Evolutionary conservation across 2,797 vertebrate species (phyloP), one percentile per base, ranked within the genome.

Genomic region (Chelonia mydas): DNA sequence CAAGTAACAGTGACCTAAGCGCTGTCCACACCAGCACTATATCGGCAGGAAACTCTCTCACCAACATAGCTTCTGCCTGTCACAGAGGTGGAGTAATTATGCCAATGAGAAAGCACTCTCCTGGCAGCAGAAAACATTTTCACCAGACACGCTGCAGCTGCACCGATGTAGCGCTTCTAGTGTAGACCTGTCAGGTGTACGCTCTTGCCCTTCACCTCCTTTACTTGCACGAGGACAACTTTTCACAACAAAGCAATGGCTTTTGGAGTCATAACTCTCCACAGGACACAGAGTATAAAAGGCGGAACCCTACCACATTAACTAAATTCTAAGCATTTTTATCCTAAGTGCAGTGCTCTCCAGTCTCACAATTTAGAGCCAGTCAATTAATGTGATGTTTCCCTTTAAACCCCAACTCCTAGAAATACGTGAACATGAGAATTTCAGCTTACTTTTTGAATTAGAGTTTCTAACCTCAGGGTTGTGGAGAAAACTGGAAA

Each of bases 191-290:
- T 81, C 47, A 37, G 0, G 91, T 19, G 10, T 51, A 27, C 65
- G n/a, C 0, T 3, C 37, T 41, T 31, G 31, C 11, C 57, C 23
- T 59, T 59, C 57, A 59, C 65, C 5, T 23, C 5, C 3, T 5
- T 33, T 61, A 55, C 4, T 41, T 78, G 83, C 12, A 89, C 45
- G 50, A 31, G 5, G 19, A 65, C 7, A 37, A 50, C 4, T 83
- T 50, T 2, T 16, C 27, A 88, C 86, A 92, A 53, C 57, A 68
- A 89, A 91, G 31, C 59, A 92, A 31, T 0, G 0, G 10, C 23
- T 2, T 7, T 54, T 90, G 13, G 15, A 15, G 0, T 0, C 1
- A 0, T 33, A 49, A 84, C 5, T 33, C 31, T 61, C 31, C 31
- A 74, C n/a, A 74, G 37, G 37, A 41, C 65, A 37, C 65, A 23